Conservation (phyloP, 2,888 invertebrate species). For the Gisinianus flammeolus region DNA sequence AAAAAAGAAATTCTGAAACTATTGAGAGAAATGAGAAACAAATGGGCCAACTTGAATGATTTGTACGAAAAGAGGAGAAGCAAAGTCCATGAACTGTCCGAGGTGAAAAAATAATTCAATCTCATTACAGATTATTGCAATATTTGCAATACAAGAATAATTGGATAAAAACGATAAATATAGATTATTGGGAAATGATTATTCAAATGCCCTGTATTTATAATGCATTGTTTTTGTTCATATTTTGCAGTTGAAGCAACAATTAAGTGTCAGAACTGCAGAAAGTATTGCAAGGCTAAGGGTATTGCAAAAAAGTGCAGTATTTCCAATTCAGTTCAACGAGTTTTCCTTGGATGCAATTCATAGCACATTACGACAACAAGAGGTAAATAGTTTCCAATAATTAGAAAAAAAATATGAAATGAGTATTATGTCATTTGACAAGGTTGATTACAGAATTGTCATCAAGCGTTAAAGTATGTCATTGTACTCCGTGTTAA, state of each 20-base stretch:
- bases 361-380: slow-evolving; percentile 73
- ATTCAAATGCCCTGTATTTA: not conserved
- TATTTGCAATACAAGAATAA: too few relatives aligned
- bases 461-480: not conserved
- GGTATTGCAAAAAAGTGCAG: slow-evolving; percentile 73
- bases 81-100: slow-evolving; percentile 60
- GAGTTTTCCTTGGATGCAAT: slow-evolving; percentile 70
- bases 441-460: too few relatives aligned
- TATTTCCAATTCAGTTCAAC: slow-evolving; percentile 73
- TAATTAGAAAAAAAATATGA: too few relatives aligned
- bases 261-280: slow-evolving; percentile 74
- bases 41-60: slow-evolving; percentile 65
- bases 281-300: slow-evolving; percentile 76
- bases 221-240: not conserved
- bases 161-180: too few relatives aligned
- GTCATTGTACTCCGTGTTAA: not conserved
- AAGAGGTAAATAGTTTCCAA: slow-evolving; percentile 64
- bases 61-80: slow-evolving; percentile 60
- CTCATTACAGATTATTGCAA: too few relatives aligned
- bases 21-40: slow-evolving; percentile 70
- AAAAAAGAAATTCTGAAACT: slow-evolving; percentile 62
- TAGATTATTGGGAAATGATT: too few relatives aligned
- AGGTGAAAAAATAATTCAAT: not conserved
- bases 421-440: too few relatives aligned
- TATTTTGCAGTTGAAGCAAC: slow-evolving; percentile 67